phyloP scores from a whole-genome alignment of 2,888 invertebrate genomes.

The Loripinus fragilis region DNA sequence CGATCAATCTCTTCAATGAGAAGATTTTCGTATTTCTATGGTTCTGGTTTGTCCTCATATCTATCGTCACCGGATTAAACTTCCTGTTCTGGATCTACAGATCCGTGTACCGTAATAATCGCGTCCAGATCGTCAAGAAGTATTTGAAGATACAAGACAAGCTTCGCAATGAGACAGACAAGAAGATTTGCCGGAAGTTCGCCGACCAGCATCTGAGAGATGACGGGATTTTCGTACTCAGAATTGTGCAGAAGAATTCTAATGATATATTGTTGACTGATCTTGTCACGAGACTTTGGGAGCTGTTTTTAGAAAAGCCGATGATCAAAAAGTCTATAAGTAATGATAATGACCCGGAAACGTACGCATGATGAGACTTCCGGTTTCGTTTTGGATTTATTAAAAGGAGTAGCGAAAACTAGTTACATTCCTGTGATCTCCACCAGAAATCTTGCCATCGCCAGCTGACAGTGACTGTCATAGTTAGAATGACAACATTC shows the following conservation, averaged over 20 bases:
- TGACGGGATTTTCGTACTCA: conserved; percentile 76
- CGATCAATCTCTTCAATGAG: conserved; percentile 80
- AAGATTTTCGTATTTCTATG: conserved; percentile 79
- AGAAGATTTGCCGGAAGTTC: conserved; percentile 74
- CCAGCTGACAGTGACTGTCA: too few relatives aligned
- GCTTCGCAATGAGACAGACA: conserved; percentile 73
- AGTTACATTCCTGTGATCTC: conserved; percentile 5
- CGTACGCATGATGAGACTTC: conserved; percentile 54
- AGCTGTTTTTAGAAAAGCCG: conserved; percentile 73
- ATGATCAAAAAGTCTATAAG: conserved; percentile 68
- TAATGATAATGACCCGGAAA: conserved; percentile 65
- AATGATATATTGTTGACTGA: conserved; percentile 78
- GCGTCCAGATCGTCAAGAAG: conserved; percentile 75
- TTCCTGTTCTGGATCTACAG: conserved; percentile 78
- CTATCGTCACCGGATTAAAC: conserved; percentile 70
- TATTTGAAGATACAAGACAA: conserved; percentile 75
- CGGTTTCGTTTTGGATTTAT: background rate
- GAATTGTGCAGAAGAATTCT: conserved; percentile 77
- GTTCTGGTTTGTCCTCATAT: conserved; percentile 79
- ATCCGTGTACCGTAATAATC: conserved; percentile 70
- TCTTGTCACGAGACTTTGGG: conserved; percentile 74
- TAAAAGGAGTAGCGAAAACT: background rate
- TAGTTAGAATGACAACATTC: too few relatives aligned
- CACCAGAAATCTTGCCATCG: background rate
- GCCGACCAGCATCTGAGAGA: conserved; percentile 77